phyloP scores from a whole-genome alignment of 2,888 invertebrate species.

The Dolichopus griseipennis region DNA sequence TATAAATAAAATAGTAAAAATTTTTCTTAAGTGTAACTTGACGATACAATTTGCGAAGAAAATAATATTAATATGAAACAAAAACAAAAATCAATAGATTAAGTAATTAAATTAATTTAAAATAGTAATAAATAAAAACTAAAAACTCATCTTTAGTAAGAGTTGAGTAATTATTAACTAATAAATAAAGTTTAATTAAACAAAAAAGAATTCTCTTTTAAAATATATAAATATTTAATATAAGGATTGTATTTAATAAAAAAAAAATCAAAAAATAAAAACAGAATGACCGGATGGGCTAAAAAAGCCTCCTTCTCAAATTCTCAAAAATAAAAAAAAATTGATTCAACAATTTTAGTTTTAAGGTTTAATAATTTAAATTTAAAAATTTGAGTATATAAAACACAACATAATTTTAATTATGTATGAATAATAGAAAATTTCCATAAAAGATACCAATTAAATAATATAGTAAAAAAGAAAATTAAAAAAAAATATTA shows the following conservation, averaged over 20 bases:
- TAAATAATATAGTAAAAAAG: constrained; percentile 8
- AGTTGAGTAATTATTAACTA: constrained; percentile 23
- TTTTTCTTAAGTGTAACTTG: too few species aligned
- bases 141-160: too few species aligned
- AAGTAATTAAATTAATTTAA: too few species aligned
- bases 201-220: constrained; percentile 13
- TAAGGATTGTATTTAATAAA: constrained; percentile 12
- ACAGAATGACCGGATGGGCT: too few species aligned
- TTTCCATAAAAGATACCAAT: not conserved
- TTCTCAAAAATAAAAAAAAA: constrained; percentile 14
- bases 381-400: constrained; percentile 19
- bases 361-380: constrained; percentile 16
- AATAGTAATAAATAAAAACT: too few species aligned
- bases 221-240: not conserved
- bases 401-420: constrained; percentile 8
- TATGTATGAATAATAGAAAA: not conserved
- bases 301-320: constrained; percentile 17
- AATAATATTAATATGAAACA: too few species aligned
- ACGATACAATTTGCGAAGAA: too few species aligned
- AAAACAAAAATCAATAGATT: too few species aligned
- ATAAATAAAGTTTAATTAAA: constrained; percentile 23
- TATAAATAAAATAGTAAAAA: too few species aligned
- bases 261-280: constrained; percentile 22
- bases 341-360: constrained; percentile 19
- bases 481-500: constrained; percentile 6